phyloP scores from a whole-genome alignment of 2,797 vertebrate species.

The Allobates femoralis region DNA sequence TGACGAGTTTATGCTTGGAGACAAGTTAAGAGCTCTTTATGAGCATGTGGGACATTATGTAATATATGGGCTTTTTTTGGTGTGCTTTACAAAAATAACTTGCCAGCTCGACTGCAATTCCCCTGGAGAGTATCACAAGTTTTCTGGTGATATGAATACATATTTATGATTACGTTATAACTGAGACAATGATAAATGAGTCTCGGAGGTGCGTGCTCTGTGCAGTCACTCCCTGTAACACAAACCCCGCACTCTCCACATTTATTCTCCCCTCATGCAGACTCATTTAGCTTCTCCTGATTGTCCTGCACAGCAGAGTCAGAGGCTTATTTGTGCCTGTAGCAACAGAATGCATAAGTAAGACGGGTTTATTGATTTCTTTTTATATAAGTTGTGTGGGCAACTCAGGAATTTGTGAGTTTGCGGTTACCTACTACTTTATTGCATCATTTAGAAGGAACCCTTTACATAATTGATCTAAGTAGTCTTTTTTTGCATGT shows the following conservation, averaged over 20 bases:
- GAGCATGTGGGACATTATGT: conserved; percentile 23
- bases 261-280: background rate
- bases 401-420: background rate
- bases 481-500: background rate
- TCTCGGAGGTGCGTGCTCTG: conserved; percentile 7
- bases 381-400: conserved; percentile 5
- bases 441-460: background rate
- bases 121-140: conserved; percentile 52
- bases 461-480: background rate
- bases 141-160: conserved; percentile 48
- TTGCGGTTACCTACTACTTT: background rate
- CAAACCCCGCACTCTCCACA: background rate
- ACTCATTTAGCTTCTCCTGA: conserved; percentile 1
- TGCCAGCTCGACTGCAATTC: conserved; percentile 29
- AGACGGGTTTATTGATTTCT: background rate
- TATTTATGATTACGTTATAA: conserved; percentile 48
- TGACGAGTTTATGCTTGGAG: conserved; percentile 7
- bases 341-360: conserved; percentile 19
- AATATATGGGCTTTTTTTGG: conserved; percentile 10
- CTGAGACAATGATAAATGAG: conserved; percentile 52
- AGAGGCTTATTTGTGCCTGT: background rate
- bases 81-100: conserved; percentile 45
- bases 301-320: background rate
- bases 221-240: conserved; percentile 30
- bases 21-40: conserved; percentile 41